These are phyloP conservation scores for Camponotus floridanus DNA, from an alignment of 1,140 invertebrate species.

Conservation along the genomic window DNA sequence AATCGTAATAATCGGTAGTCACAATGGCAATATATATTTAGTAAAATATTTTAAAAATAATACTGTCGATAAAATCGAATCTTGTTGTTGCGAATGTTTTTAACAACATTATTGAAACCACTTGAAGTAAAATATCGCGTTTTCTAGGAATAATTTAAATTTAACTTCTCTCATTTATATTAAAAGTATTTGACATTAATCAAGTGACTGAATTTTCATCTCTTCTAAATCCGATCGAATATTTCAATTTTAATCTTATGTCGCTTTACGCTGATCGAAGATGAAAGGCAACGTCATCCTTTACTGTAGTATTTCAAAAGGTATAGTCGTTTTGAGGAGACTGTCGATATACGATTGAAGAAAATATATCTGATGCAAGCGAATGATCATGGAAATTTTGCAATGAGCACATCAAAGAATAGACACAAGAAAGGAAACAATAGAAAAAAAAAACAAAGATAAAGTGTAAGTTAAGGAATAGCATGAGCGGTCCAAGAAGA, in stretches of 20 bases:
- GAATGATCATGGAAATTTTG: neutral
- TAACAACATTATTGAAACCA: neutral
- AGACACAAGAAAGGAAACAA: slow-evolving; percentile 41
- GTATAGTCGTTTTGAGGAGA: slow-evolving; percentile 77
- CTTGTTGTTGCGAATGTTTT: slow-evolving; percentile 89
- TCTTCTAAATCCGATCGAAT: neutral
- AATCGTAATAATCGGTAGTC: slow-evolving; percentile 93
- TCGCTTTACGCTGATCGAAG: slow-evolving; percentile 14
- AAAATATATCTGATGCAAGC: slow-evolving; percentile 72
- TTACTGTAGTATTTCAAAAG: slow-evolving; percentile 77
- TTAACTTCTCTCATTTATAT: neutral
- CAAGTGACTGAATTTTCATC: neutral
- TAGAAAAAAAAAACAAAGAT: slow-evolving; percentile 58
- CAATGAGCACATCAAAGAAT: slow-evolving; percentile 23
- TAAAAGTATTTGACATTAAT: neutral
- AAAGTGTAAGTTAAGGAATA: slow-evolving; percentile 45
- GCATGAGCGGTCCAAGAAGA: slow-evolving; percentile 25
- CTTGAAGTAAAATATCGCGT: neutral
- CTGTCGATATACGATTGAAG: slow-evolving; percentile 77
- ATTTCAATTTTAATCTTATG: neutral
- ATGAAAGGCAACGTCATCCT: neutral
- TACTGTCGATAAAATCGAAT: slow-evolving; percentile 91
- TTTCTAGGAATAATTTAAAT: neutral
- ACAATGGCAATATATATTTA: slow-evolving; percentile 93
- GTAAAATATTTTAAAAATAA: slow-evolving; percentile 94